phyloP scores from a whole-genome alignment of 2,888 invertebrate genomes.

The Amaurobius ferox region DNA sequence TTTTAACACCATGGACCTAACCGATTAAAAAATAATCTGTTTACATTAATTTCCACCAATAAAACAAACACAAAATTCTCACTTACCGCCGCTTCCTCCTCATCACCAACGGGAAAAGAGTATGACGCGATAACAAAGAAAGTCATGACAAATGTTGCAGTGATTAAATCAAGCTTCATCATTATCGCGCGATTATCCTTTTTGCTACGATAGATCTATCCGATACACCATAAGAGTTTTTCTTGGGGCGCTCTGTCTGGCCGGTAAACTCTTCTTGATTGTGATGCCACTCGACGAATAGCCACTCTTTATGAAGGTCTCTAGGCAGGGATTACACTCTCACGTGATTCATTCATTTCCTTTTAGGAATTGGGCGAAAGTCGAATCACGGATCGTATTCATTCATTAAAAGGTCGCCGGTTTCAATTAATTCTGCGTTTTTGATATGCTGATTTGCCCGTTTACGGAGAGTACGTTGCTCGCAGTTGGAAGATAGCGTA shows the following conservation, averaged over 20 bases:
- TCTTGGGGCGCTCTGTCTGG: no score
- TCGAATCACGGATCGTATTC: slow-evolving; percentile 16
- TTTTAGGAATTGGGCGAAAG: slow-evolving; percentile 25
- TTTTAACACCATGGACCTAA: no score
- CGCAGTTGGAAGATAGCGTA: no score
- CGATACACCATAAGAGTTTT: background rate
- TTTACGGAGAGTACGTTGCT: no score
- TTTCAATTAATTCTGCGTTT: no score
- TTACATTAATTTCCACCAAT: no score
- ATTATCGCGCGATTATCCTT: background rate
- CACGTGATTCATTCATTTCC: slow-evolving; percentile 59
- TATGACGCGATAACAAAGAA: slow-evolving; percentile 1
- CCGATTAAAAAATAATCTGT: background rate
- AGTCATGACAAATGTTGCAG: background rate
- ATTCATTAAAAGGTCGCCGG: slow-evolving; percentile 56
- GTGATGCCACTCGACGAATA: background rate
- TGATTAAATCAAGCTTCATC: background rate
- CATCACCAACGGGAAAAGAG: slow-evolving; percentile 33
- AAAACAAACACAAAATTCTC: no score
- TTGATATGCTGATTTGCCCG: no score
- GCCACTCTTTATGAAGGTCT: slow-evolving; percentile 26
- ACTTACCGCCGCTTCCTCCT: slow-evolving; percentile 53
- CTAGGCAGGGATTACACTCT: background rate
- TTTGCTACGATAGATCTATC: background rate
- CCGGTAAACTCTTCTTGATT: background rate